These are phyloP conservation scores for Propithecus deckenii DNA, from an alignment of 2,797 vertebrate genomes.

Conservation along the genomic window DNA sequence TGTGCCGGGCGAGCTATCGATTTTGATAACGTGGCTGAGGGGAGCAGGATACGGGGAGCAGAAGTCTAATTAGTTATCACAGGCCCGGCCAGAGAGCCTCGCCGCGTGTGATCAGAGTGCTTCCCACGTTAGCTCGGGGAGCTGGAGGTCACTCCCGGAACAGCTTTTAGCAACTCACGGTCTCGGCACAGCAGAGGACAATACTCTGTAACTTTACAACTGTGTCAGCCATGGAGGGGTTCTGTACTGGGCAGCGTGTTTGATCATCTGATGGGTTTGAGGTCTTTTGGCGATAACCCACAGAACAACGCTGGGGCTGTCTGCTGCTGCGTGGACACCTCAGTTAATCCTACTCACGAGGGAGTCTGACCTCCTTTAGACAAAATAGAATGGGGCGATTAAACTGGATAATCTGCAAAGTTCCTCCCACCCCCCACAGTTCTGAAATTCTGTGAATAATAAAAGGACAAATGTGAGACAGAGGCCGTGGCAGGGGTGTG, in stretches of 20 bases:
- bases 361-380: neutral
- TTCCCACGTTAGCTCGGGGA: neutral
- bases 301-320: neutral
- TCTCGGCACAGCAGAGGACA: neutral
- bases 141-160: neutral
- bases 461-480: neutral
- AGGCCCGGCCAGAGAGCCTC: constrained; percentile 28
- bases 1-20: neutral
- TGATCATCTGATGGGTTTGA: neutral
- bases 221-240: neutral
- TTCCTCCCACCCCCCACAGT: neutral
- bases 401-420: neutral
- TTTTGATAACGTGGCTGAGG: constrained; percentile 11
- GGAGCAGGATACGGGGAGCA: neutral
- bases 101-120: neutral
- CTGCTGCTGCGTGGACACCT: neutral
- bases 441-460: neutral
- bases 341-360: neutral
- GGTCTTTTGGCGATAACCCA: neutral
- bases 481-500: neutral
- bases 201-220: neutral
- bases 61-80: neutral
- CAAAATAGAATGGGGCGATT: neutral
- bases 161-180: neutral
- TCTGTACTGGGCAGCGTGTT: neutral